Evolutionary conservation across 2,113 vertebrate genomes (phyloP).

Genomic region (Noturus placidus): DNA sequence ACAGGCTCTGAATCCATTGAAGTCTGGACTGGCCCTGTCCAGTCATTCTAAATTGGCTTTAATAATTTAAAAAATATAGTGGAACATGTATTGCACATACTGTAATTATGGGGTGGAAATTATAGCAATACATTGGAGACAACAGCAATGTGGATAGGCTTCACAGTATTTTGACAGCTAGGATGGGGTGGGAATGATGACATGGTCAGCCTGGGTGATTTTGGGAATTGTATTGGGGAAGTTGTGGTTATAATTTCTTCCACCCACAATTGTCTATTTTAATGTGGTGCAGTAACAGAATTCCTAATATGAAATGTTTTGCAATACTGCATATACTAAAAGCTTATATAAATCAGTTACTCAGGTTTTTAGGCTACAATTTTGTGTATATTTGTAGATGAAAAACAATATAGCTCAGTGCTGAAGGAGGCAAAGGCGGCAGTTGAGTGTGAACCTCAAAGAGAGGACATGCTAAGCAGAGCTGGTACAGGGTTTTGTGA

Average conservation of each 20-base stretch:
- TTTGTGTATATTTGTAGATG: constrained; percentile 62
- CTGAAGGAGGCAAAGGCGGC: constrained; percentile 60
- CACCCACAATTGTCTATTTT: neutral
- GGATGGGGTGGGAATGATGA: neutral
- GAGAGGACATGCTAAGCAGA: neutral
- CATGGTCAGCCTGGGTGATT: neutral
- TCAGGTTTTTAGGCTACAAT: neutral
- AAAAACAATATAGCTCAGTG: constrained; percentile 62
- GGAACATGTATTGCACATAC: no score
- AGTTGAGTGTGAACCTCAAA: constrained; percentile 53
- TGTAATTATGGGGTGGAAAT: no score
- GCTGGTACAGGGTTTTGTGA: constrained; percentile 40
- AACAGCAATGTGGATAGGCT: no score
- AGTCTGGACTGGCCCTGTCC: no score
- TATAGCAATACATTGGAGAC: no score
- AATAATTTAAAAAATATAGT: no score
- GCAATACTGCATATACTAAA: neutral
- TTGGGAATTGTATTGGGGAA: neutral
- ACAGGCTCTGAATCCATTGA: no score
- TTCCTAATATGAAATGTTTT: neutral
- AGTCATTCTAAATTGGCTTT: no score
- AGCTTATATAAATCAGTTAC: neutral
- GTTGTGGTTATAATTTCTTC: neutral
- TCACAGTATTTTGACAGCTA: no score
- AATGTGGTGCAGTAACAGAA: neutral